phyloP scores from a whole-genome alignment of 2,113 vertebrate genomes.

The Passerina amoena region DNA sequence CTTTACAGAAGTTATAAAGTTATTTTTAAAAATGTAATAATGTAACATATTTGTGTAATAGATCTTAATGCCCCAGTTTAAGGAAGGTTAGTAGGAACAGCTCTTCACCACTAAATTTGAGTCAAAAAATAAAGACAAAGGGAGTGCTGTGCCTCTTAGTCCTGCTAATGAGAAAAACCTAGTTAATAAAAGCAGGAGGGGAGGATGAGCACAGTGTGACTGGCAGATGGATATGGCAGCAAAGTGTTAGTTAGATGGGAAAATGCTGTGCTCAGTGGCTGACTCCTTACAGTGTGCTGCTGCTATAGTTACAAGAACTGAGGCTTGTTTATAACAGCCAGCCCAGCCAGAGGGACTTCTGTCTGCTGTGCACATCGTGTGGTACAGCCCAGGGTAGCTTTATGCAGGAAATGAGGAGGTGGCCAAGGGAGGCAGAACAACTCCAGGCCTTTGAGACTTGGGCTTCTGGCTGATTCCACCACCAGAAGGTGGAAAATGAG shows the following conservation, averaged over 20 bases:
- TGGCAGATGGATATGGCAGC: background rate
- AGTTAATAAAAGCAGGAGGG: background rate
- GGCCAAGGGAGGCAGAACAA: background rate
- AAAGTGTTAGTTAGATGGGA: background rate
- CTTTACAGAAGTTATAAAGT: background rate
- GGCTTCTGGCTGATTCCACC: background rate
- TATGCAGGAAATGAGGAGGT: background rate
- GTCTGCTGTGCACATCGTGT: rapidly evolving
- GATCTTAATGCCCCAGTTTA: background rate
- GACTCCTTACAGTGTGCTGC: background rate
- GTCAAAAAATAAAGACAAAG: background rate
- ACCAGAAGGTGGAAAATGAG: background rate
- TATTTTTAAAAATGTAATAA: background rate
- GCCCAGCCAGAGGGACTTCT: background rate
- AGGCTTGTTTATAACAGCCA: background rate
- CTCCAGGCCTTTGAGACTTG: background rate
- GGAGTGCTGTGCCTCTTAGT: background rate
- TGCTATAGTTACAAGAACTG: background rate
- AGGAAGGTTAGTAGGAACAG: background rate
- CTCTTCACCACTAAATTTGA: background rate
- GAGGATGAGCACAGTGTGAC: background rate
- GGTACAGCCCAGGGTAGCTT: background rate
- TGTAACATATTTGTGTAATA: background rate
- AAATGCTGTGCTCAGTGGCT: background rate
- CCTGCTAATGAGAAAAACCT: background rate